These are phyloP conservation scores for Eremobia ochroleuca DNA, from an alignment of 2,888 invertebrate genomes.

Conservation along the genomic window DNA sequence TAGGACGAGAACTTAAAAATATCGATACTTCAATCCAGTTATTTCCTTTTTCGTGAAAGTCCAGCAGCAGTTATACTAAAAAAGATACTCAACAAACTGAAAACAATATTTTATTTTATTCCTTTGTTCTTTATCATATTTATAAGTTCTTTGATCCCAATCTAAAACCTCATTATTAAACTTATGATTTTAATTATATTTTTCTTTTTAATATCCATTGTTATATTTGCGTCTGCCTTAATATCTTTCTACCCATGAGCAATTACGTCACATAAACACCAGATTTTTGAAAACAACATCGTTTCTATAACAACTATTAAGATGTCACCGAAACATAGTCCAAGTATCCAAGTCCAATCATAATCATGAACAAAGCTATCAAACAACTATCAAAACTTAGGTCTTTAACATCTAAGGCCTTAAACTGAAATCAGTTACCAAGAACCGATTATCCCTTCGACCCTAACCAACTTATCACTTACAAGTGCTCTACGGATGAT, in stretches of 20 bases:
- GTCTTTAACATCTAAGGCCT: slow-evolving; percentile 40
- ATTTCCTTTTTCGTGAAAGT: too few relatives aligned
- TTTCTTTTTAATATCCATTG: not conserved
- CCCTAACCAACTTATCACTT: slow-evolving; percentile 64
- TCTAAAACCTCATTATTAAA: not conserved
- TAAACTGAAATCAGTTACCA: slow-evolving; percentile 51
- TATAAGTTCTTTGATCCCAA: too few relatives aligned
- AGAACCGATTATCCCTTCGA: slow-evolving; percentile 60
- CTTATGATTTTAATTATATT: not conserved
- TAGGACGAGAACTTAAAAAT: not conserved
- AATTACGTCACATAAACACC: not conserved
- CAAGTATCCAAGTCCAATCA: slow-evolving; percentile 24
- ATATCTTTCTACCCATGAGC: not conserved
- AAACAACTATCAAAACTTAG: slow-evolving; percentile 41
- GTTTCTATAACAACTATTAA: slow-evolving; percentile 9
- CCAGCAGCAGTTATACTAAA: not conserved
- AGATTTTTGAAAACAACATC: slow-evolving; percentile 2
- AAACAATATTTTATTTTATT: too few relatives aligned
- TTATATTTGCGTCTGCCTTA: not conserved
- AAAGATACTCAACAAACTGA: not conserved
- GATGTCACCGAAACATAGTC: slow-evolving; percentile 6
- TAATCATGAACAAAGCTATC: slow-evolving; percentile 39
- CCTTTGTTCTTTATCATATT: too few relatives aligned
- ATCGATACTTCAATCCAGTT: not conserved
- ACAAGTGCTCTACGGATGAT: slow-evolving; percentile 57